Base-by-base conservation (phyloP, 2,888 invertebrate genomes). In the Mesorhabditis belari region DNA sequence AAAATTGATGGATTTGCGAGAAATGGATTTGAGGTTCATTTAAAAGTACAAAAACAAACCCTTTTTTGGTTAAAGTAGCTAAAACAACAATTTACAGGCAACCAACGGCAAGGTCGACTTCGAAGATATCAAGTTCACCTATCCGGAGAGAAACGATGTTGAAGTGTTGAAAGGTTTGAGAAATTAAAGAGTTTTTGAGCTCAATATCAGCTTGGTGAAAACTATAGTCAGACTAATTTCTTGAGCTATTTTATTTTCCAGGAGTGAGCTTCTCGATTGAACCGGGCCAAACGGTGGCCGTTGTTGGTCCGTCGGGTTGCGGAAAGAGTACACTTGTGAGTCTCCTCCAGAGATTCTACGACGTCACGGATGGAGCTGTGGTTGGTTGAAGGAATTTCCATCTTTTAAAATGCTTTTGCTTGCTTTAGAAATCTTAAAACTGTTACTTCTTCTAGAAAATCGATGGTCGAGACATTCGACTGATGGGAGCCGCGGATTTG, bases 261-360 rank as follows among this genome's bases (percentile, higher is more conserved):
- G 66, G 68, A n/a, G 53, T 70, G n/a, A 57, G 61, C 19, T 70
- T 70, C 57, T 60, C 65, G 0, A 65, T 70, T 21, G 57, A 63
- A 28, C 67, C 67, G 0, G 68, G 68, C 52, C 63, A 69, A 44
- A 68, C 70, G 4, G 27, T 70, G 29, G 70, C 70, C 4, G 54
- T 70, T 3, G 83, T 71, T n/a, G 66, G 83, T 4, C 81, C 82
- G 6, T 80, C 81, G 57, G 83, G 83, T n/a, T 82, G 83, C 21
- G 83, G 83, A 21, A 83, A 83, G 70, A 77, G 77, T 12, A 81
- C 83, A 1, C 81, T 82, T 58, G 80, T 83, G 19, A 76, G 77
- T 25, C 72, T 83, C 4, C 81, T 92, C 1, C 88, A 90, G 82
- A 84, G 92, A 62, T 92, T 91, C 81, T 92, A 92, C 80, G 90